phyloP scores from a whole-genome alignment of 2,797 vertebrate species.

The Argya squamiceps region DNA sequence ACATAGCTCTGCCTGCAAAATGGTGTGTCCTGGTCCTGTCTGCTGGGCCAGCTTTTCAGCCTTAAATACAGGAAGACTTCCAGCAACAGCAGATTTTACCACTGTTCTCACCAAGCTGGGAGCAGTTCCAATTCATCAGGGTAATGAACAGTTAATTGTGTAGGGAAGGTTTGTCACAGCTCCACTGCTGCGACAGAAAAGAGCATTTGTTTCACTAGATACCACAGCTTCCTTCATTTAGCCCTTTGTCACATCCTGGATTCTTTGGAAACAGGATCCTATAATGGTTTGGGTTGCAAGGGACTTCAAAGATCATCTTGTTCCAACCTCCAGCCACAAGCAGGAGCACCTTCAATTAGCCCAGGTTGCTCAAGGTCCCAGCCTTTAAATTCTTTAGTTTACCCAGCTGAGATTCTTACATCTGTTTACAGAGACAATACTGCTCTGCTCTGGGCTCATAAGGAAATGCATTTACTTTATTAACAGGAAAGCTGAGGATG shows the following conservation, averaged over 20 bases:
- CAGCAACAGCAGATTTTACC: neutral
- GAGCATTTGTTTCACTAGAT: neutral
- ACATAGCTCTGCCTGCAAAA: neutral
- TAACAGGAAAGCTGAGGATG: neutral
- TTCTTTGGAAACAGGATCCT: neutral
- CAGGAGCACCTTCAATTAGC: neutral
- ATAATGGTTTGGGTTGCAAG: neutral
- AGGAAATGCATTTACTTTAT: neutral
- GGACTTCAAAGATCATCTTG: neutral
- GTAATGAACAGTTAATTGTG: slow-evolving; percentile 34
- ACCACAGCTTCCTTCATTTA: neutral
- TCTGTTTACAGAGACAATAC: neutral
- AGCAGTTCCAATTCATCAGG: neutral
- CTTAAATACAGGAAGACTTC: slow-evolving; percentile 38
- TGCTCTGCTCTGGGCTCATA: neutral
- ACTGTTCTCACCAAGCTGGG: neutral
- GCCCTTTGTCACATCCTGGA: neutral
- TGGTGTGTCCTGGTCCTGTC: neutral
- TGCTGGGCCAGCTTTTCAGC: neutral
- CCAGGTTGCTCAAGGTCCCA: neutral
- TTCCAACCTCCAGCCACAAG: neutral
- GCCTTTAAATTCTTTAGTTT: neutral
- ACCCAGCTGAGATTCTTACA: neutral
- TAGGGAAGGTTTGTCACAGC: neutral
- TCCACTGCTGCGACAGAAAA: neutral